Evolutionary conservation across 2,113 vertebrate genomes (phyloP).

Genomic region (Sminthopsis crassicaudata): DNA sequence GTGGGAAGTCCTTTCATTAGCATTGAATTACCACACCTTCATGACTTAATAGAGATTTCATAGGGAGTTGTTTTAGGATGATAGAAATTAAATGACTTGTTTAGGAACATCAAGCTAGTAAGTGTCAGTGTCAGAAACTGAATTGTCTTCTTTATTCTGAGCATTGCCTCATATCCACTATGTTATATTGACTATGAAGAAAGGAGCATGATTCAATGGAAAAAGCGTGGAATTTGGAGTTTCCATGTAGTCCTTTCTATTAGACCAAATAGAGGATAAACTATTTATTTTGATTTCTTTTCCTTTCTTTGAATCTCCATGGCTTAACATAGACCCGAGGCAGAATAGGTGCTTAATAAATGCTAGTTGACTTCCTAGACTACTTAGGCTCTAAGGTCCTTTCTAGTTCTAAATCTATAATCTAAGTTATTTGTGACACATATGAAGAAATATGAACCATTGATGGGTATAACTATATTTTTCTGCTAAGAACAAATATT

Average conservation of each 20-base stretch:
- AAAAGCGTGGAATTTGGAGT: background rate
- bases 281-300: background rate
- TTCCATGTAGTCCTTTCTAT: too few relatives aligned
- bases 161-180: background rate
- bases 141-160: background rate
- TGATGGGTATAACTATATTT: background rate
- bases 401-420: background rate
- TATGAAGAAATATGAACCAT: background rate
- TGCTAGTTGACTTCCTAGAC: background rate
- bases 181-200: background rate
- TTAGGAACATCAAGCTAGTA: background rate
- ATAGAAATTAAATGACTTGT: background rate
- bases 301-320: background rate
- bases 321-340: background rate
- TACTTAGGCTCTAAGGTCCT: background rate
- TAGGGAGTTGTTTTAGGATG: background rate
- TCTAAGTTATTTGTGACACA: background rate
- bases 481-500: background rate
- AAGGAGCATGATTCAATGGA: background rate
- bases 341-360: background rate
- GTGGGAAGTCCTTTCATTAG: background rate
- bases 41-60: background rate
- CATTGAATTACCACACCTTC: background rate
- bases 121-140: background rate
- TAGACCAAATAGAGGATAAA: background rate